phyloP scores from a whole-genome alignment of 2,888 invertebrate species.

The Cantharis lateralis region DNA sequence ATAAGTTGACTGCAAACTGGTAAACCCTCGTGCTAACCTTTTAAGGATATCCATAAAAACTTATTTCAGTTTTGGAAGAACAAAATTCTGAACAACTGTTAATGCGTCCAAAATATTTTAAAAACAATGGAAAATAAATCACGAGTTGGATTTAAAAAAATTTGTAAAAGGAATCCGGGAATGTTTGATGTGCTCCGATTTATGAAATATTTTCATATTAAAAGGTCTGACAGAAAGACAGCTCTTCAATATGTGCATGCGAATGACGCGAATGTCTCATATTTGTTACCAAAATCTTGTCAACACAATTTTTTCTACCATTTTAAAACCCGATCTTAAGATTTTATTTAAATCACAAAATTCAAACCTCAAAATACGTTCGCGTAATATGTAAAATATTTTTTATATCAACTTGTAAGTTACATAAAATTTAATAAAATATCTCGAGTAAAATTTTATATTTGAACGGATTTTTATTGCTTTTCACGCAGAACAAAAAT shows the following conservation, averaged over 20 bases:
- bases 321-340: background rate
- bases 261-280: background rate
- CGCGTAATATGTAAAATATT: background rate
- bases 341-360: background rate
- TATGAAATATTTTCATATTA: background rate
- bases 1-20: background rate
- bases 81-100: constrained; percentile 1
- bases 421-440: background rate
- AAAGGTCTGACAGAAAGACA: background rate
- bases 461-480: background rate
- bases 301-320: background rate
- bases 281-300: background rate
- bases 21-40: background rate
- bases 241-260: background rate
- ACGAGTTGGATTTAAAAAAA: background rate
- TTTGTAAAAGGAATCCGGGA: background rate
- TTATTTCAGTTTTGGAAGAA: background rate
- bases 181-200: background rate
- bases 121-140: constrained; percentile 3
- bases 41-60: background rate
- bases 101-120: background rate
- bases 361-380: background rate
- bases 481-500: background rate
- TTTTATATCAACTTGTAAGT: background rate
- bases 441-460: background rate